A percentile compares a stretch with the other conserved stretches of the same genome.
Evolutionary conservation across 2,113 vertebrate species (phyloP).

Genomic region (Prunella himalayana): DNA sequence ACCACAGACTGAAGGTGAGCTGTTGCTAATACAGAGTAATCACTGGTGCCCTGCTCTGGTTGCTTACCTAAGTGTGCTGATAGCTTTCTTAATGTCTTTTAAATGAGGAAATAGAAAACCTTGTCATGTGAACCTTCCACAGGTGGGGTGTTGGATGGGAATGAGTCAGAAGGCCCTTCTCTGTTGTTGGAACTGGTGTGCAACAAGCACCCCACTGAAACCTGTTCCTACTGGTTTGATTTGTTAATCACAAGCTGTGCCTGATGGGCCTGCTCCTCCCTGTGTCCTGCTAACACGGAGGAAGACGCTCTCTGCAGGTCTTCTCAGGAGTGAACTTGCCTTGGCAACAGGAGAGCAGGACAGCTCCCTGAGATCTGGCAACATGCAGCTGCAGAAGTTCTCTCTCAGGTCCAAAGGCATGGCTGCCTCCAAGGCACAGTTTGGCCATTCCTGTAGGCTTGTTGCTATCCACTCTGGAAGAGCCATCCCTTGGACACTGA

Average conservation of each 20-base stretch:
- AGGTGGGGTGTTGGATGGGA: neutral
- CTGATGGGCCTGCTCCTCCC: neutral
- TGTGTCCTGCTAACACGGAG: neutral
- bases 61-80: conserved; percentile 14
- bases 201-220: neutral
- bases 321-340: conserved; percentile 6
- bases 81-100: neutral
- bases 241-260: neutral
- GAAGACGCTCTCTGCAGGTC: neutral
- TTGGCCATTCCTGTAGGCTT: neutral
- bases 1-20: neutral
- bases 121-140: neutral
- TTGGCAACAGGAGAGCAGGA: neutral
- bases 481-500: neutral
- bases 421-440: neutral
- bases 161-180: conserved; percentile 39
- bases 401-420: neutral
- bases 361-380: neutral
- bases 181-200: neutral
- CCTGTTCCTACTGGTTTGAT: conserved; percentile 60
- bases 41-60: neutral
- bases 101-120: neutral
- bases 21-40: neutral
- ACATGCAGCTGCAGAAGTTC: neutral
- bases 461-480: accelerated